Base-by-base conservation (phyloP, 2,888 invertebrate genomes). In the Temnothorax ravouxi region DNA sequence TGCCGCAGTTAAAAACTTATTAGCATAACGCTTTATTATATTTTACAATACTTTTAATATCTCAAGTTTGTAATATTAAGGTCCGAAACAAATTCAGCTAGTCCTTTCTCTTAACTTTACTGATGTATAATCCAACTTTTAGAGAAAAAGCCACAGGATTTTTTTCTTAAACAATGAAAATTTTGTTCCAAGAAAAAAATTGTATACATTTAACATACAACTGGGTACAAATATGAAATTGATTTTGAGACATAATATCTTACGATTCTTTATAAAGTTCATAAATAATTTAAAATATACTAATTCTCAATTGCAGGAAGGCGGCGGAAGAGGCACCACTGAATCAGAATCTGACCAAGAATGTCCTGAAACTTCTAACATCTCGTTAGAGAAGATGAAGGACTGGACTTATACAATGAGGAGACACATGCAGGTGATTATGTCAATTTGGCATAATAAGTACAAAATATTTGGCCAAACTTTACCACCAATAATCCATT, bases 351-450 rank as follows among this genome's bases (percentile, higher is more conserved):
- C 89, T 0, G 90, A 92, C n/a, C 61, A 62, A 9, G 91, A 86
- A 4, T 34, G 34, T 34, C 5, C 34, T 5, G 34, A 59, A 88
- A 92, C 85, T 90, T 92, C 34, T 21, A 71, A 75, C 6, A 6
- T 34, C 86, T 8, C 72, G n/a, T 5, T 93, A 81, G 90, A 92
- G 6, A 87, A 86, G 50, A 25, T 25, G 25, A 92, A 91, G 79
- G 94, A 94, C 89, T 95, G 95, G 95, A 93, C 93, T 3, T 95
- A 95, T 38, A 92, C 92, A 3, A 94, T 94, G 94, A 91, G 95
- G 87, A 92, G 95, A 72, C 90, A 91, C 64, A 94, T 94, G 94
- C 95, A 95, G 91, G 95, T 94, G 3, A 47, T 13, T 29, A 47
- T 29, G 1, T 15, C 15, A 29, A 25, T 34, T 44, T 2, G 47